phyloP scores from a whole-genome alignment of 2,113 vertebrate genomes.

The Strigops habroptila region DNA sequence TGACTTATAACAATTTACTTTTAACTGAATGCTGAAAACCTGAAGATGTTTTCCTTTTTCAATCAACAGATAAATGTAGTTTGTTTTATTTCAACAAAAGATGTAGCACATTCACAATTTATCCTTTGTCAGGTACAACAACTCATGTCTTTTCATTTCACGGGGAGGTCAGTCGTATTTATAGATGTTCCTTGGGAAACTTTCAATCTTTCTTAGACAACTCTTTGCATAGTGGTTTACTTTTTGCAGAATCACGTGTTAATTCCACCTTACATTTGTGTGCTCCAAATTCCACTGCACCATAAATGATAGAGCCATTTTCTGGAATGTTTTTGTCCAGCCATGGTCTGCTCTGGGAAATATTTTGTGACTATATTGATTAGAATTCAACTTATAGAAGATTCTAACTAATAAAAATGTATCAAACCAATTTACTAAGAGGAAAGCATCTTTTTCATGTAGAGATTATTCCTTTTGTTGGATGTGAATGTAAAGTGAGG shows the following conservation, averaged over 20 bases:
- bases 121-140: neutral
- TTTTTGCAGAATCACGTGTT: neutral
- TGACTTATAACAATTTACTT: neutral
- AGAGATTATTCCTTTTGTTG: neutral
- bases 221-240: neutral
- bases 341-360: neutral
- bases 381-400: neutral
- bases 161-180: neutral
- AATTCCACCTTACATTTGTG: neutral
- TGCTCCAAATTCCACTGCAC: neutral
- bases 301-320: neutral
- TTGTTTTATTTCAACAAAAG: neutral
- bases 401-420: neutral
- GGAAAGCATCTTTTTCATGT: neutral
- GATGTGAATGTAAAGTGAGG: neutral
- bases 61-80: neutral
- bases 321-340: neutral
- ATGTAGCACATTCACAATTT: neutral
- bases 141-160: neutral
- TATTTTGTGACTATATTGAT: neutral
- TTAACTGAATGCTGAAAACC: neutral
- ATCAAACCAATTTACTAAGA: neutral
- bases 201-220: neutral
- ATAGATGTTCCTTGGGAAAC: neutral
- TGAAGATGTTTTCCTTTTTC: neutral